Base-by-base conservation (phyloP, 2,888 invertebrate genomes). In the Julus scandinavius region DNA sequence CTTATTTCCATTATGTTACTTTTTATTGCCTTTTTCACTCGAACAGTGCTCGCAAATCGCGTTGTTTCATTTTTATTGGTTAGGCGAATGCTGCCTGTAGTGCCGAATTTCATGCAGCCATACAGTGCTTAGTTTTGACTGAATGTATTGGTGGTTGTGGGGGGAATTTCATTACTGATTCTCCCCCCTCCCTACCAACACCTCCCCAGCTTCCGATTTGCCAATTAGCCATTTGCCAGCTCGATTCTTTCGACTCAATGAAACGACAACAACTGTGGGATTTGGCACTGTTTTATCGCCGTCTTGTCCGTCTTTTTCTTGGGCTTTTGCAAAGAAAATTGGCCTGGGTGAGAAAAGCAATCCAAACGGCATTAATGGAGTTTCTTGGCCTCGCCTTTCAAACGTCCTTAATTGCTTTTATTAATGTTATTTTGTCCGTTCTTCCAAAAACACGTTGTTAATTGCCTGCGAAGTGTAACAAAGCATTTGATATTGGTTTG, bases 211-310 rank as follows among this genome's bases (percentile, higher is more conserved):
- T 80, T 38, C 29, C 80, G 80, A 80, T 80, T 80, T 80, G 80
- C 80, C 80, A 80, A 80, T 80, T 80, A 80, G 38, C 80, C 80
- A 38, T 80, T 80, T 80, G 38, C 80, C 80, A 80, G 80, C 80
- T 80, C 80, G 38, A 80, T 80, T 80, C 80, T 80, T 80, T 80
- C 80, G 80, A 80, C 80, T 80, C 80, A 80, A 80, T 80, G 80
- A 80, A 80, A 80, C 80, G 38, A 38, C 80, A 80, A 80, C 80
- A 38, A 15, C 80, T 80, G 80, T 80, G 38, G 80, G 80, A 80
- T 80, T 80, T 80, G 38, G 29, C 80, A 40, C 80, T 38, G 38
- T 38, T 72, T 80, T 80, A 80, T 80, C 80, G 80, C 38, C 80
- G 13, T 80, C 29, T 40, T 29, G 9, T 17, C 63, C 13, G 9